These are phyloP conservation scores for Podarcis raffonei DNA, from an alignment of 2,113 vertebrate species.

Conservation along the genomic window DNA sequence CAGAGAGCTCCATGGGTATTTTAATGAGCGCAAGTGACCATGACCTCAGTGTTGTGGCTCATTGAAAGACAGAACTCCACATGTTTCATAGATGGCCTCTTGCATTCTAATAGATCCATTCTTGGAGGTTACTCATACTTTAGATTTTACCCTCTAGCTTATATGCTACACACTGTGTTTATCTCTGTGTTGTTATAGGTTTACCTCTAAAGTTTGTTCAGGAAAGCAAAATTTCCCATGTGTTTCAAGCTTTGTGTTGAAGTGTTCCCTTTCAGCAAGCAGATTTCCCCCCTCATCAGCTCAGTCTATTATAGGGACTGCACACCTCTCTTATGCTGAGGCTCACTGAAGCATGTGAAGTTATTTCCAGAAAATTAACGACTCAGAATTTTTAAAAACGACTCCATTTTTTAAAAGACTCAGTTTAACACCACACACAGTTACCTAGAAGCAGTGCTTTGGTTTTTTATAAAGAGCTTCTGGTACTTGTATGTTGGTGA, in stretches of 20 bases:
- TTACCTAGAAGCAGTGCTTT: too few relatives aligned
- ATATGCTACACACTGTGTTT: not conserved
- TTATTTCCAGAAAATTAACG: not conserved
- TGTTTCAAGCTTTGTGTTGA: not conserved
- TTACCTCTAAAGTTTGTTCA: not conserved
- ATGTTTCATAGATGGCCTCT: not conserved
- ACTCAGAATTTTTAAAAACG: too few relatives aligned
- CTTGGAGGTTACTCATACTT: not conserved
- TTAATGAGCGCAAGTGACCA: constrained; percentile 19
- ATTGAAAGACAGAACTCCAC: constrained; percentile 13
- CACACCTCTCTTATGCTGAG: not conserved
- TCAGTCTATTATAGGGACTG: not conserved
- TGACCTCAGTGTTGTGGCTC: constrained; percentile 2
- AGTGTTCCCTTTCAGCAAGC: not conserved
- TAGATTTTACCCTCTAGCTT: not conserved
- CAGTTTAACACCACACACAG: too few relatives aligned
- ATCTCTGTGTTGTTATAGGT: not conserved
- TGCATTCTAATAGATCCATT: not conserved
- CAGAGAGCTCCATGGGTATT: constrained; percentile 1
- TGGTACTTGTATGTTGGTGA: too few relatives aligned
- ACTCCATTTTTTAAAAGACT: too few relatives aligned
- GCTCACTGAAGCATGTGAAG: not conserved
- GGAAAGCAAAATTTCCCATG: not conserved
- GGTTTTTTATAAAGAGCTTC: too few relatives aligned
- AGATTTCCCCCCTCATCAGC: not conserved